Percentiles rank a stretch among this genome's conserved stretches.
phyloP scores from a whole-genome alignment of 2,113 vertebrate genomes.

The Neofelis nebulosa region DNA sequence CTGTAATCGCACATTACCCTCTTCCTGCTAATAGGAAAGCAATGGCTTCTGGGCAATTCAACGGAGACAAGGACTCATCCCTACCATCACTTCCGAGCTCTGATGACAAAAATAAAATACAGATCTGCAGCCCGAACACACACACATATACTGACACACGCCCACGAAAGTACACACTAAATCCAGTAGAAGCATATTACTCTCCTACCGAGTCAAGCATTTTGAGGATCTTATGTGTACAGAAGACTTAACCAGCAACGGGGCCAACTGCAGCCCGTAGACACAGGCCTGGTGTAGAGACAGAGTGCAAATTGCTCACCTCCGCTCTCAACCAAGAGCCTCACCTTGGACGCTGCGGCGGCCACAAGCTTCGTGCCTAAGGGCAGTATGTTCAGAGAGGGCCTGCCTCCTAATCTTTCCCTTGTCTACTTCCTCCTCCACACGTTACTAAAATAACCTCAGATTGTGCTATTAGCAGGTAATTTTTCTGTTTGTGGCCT shows the following conservation, averaged over 20 bases:
- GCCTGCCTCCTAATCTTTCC: background rate
- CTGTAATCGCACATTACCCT: background rate
- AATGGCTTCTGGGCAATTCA: background rate
- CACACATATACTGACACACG: background rate
- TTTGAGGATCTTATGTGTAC: background rate
- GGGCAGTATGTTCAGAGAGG: accelerated
- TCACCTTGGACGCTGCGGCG: background rate
- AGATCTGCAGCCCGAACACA: background rate
- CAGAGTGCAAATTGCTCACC: accelerated
- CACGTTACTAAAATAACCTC: background rate
- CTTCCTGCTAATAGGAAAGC: background rate
- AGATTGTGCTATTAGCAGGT: background rate
- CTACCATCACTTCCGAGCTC: background rate
- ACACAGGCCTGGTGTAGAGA: accelerated
- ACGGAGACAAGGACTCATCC: background rate
- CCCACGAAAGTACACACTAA: too few species aligned
- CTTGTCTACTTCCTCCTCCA: background rate
- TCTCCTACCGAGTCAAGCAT: background rate
- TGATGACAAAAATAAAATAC: background rate
- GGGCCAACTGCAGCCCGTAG: accelerated
- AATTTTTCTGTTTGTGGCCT: background rate
- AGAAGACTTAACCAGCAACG: background rate
- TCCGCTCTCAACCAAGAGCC: background rate
- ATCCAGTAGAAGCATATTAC: background rate
- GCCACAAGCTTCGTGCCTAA: background rate